Evolutionary conservation across 2,113 vertebrate species (phyloP), one percentile per base, ranked within the genome.

Genomic region (Hypomesus transpacificus): DNA sequence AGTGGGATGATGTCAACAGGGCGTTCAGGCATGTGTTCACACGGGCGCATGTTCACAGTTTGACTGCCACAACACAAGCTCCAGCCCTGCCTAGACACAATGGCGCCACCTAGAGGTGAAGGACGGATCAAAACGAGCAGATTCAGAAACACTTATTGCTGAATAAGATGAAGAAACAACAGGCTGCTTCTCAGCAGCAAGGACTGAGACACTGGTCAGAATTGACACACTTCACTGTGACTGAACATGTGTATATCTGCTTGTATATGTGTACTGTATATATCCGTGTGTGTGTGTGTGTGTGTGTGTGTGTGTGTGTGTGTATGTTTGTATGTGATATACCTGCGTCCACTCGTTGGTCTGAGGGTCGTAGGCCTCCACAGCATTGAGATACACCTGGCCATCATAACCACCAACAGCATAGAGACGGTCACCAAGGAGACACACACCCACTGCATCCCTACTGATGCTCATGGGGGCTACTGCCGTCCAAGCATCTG

Each of bases 331-430:
- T 22, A 5, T 69, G 54, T 1, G 69, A 24, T 6, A 24, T 91
- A 98, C 97, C 96, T 98, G 96, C 75, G 93, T 94, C 97, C 97
- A 99, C 84, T 99, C 96, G 52, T 99, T 98, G 50, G 95, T 98
- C 88, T 98, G 96, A 52, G 97, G 97, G 85, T 99, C 97, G 0
- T 99, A 99, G 61, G 96, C 94, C 71, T 99, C 97, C 51, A 99
- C 97, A 0, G 94, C 95, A 62, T 93, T 98, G 73, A 99, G 94
- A 59, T 99, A 99, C 3, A 95, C 92, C 87, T 98, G 96, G 17
- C 97, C 97, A 21, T 99, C 96, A 57, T 99, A 98, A 14, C 97
- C 97, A 16, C 97, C 97, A 53, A 99, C 96, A 8, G 97, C 97
- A 13, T 97, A 99, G 50, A 99, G 76, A 50, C 93, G 94, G 86